A percentile compares a stretch with the other conserved stretches of the same genome.
Evolutionary conservation across 2,888 invertebrate species (phyloP).

Genomic region (Tethea ocularis): DNA sequence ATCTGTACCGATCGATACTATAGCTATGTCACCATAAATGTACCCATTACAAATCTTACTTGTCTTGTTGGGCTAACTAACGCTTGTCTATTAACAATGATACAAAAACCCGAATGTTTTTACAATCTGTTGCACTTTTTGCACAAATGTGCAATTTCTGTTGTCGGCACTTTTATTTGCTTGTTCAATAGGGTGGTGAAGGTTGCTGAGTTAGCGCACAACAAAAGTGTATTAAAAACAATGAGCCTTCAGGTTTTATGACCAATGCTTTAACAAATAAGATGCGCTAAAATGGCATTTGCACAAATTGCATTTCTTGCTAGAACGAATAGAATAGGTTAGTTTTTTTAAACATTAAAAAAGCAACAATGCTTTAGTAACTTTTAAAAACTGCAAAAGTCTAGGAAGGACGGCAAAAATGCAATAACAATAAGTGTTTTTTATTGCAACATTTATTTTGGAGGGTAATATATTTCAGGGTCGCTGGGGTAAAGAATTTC

Average conservation of each 20-base stretch:
- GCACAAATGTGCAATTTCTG: constrained; percentile 56
- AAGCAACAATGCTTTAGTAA: constrained; percentile 19
- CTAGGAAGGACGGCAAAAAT: constrained; percentile 42
- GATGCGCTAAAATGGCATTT: constrained; percentile 66
- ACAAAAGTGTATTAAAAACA: constrained; percentile 47
- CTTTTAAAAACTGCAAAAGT: constrained; percentile 56
- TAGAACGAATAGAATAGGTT: constrained; percentile 44
- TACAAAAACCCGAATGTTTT: constrained; percentile 31
- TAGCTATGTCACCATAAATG: constrained; percentile 34
- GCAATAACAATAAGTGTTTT: constrained; percentile 21
- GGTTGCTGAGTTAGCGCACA: constrained; percentile 31
- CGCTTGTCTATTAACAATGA: constrained; percentile 15
- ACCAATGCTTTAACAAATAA: constrained; percentile 45
- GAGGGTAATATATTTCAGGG: neutral
- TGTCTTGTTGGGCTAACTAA: constrained; percentile 43
- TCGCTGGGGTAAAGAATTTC: neutral
- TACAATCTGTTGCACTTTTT: constrained; percentile 55
- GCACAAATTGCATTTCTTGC: constrained; percentile 68
- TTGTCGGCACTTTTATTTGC: constrained; percentile 48
- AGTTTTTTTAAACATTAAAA: constrained; percentile 39
- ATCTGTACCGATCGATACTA: constrained; percentile 49
- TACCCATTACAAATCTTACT: constrained; percentile 46
- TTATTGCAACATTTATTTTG: neutral
- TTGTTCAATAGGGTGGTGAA: constrained; percentile 42
- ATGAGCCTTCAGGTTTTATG: constrained; percentile 54